Evolutionary conservation across 2,888 invertebrate genomes (phyloP), one percentile per base, ranked within the genome.

Genomic region (Hartigia nigra): DNA sequence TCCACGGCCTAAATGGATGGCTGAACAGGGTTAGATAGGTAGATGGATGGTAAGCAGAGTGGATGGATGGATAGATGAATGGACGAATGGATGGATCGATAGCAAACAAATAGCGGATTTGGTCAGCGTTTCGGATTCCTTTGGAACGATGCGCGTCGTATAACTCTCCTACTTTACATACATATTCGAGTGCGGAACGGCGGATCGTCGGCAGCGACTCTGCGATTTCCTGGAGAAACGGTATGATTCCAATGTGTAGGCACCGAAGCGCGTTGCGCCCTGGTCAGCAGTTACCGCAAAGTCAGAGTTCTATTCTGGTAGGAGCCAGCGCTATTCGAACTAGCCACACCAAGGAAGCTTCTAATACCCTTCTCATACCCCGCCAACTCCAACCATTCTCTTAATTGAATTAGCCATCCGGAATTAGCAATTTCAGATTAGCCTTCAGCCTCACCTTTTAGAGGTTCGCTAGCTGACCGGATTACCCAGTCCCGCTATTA

Each of bases 331-430:
- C 82, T 83, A 79, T 82, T 82, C 80, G 80, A 82, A 78, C 84
- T 82, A 82, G 82, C 83, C 82, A 79, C 85, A 78, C 79, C 83
- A 81, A 84, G 84, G 82, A 82, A 82, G 76, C 82, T 78, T 81
- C 82, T 85, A 85, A 86, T 85, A 84, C 82, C 82, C 82, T 82
- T 83, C 55, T 55, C 55, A 55, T 55, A 55, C 55, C 55, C 55
- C 74, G 70, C 75, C 55, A 69, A 55, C 76, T n/a, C 75, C 77
- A 39, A 70, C 87, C 86, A 86, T 89, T 89, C 89, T 88, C 89
- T 88, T 90, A 91, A 90, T 90, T 90, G 88, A 90, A 90, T 91
- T 88, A 90, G 89, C 88, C 87, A 84, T 85, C 87, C 87, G 88
- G 88, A 89, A 90, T 90, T 90, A 89, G 89, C 88, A 89, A 89